A percentile compares a stretch with the other conserved stretches of the same genome.
phyloP scores from a whole-genome alignment of 2,113 vertebrate genomes.

The Proteles cristata region DNA sequence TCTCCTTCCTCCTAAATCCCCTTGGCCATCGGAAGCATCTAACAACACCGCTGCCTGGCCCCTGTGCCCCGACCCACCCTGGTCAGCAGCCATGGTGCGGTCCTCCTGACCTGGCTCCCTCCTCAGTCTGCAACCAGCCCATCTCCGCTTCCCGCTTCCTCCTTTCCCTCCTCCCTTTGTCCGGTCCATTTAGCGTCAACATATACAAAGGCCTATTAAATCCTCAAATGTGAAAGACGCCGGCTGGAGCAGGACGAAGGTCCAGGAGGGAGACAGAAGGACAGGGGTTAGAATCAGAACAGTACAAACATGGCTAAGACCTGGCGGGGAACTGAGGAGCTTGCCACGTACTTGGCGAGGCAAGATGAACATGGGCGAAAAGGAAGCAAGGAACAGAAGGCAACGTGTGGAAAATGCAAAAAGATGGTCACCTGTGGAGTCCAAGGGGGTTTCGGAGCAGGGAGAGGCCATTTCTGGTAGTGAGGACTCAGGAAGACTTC shows the following conservation, averaged over 20 bases:
- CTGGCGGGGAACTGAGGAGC: neutral
- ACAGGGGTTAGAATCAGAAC: neutral
- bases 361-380: accelerated
- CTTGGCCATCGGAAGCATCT: neutral
- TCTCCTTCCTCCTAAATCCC: too few species aligned
- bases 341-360: neutral
- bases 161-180: neutral
- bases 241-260: neutral
- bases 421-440: accelerated
- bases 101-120: neutral
- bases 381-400: neutral
- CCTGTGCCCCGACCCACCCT: neutral
- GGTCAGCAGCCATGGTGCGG: accelerated
- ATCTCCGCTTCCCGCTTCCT: accelerated
- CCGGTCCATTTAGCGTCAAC: neutral
- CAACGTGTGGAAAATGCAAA: neutral
- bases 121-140: too few species aligned
- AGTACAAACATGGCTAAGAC: neutral
- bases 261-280: neutral
- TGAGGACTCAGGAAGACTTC: neutral
- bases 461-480: neutral
- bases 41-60: accelerated
- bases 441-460: neutral
- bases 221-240: accelerated
- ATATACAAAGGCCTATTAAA: too few species aligned